These are phyloP conservation scores for Dendrolimus houi DNA, from an alignment of 2,888 invertebrate species.

Conservation along the genomic window DNA sequence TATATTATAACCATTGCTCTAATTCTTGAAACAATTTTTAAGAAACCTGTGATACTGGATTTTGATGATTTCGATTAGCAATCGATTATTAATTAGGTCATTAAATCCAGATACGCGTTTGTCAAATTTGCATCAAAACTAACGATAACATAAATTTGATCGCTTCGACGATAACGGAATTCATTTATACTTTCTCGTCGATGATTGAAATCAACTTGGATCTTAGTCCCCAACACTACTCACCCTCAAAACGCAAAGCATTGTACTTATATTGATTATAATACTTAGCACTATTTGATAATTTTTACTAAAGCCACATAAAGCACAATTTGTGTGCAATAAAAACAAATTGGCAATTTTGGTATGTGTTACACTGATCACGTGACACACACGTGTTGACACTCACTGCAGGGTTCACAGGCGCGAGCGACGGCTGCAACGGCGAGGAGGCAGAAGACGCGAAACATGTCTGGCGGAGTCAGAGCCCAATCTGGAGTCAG, in stretches of 20 bases:
- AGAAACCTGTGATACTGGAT: not conserved
- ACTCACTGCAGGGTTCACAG: conserved; percentile 72
- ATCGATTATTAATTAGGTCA: not conserved
- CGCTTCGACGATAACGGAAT: not conserved
- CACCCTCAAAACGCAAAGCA: not conserved
- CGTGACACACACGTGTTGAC: conserved; percentile 16
- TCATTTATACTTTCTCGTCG: not conserved
- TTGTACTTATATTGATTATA: not conserved
- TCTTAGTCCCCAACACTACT: not conserved
- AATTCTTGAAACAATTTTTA: not conserved
- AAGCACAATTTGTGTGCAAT: not conserved
- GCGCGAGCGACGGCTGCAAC: conserved; percentile 45
- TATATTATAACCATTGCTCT: not conserved
- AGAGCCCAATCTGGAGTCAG: conserved; percentile 59
- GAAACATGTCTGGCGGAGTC: conserved; percentile 68
- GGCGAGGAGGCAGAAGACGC: conserved; percentile 57
- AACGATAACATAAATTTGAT: not conserved
- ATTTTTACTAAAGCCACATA: no score
- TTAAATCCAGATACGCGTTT: not conserved
- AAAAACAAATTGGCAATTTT: not conserved
- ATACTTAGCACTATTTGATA: not conserved
- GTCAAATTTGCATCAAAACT: not conserved
- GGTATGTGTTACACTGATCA: not conserved
- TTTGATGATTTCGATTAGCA: not conserved
- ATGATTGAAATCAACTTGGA: not conserved